These are phyloP conservation scores for Centropus bengalensis DNA, from an alignment of 2,113 vertebrate species.

Conservation along the genomic window DNA sequence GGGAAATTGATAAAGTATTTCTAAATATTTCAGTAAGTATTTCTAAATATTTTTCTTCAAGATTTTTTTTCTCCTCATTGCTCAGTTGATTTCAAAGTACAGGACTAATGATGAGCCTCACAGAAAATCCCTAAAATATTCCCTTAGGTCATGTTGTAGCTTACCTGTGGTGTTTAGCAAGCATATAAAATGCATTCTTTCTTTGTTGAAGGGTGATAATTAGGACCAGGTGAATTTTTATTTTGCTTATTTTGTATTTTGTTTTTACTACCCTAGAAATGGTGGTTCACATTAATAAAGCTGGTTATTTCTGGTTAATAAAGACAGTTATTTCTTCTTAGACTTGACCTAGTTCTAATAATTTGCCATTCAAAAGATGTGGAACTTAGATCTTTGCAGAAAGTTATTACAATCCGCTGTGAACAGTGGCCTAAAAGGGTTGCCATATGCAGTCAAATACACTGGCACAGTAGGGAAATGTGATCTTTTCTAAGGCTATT, in stretches of 20 bases:
- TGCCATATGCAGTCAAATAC: constrained; percentile 5
- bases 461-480: constrained; percentile 67
- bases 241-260: background rate
- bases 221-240: background rate
- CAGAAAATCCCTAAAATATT: background rate
- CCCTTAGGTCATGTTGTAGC: background rate
- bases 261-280: background rate
- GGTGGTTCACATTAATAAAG: constrained; percentile 11
- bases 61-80: background rate
- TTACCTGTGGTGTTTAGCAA: background rate
- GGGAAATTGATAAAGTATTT: background rate
- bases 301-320: constrained; percentile 40
- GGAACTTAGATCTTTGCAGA: constrained; percentile 44
- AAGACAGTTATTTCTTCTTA: constrained; percentile 36
- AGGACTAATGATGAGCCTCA: background rate
- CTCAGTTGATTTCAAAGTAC: background rate
- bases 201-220: background rate
- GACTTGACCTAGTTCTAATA: constrained; percentile 58
- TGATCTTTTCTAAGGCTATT: constrained; percentile 72
- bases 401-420: constrained; percentile 27
- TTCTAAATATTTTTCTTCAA: background rate
- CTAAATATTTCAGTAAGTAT: background rate
- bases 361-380: constrained; percentile 52
- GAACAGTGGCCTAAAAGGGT: constrained; percentile 45
- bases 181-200: background rate